Percentiles rank a stretch among this genome's conserved stretches.
phyloP scores from a whole-genome alignment of 2,797 vertebrate species.

The Propithecus deckenii region DNA sequence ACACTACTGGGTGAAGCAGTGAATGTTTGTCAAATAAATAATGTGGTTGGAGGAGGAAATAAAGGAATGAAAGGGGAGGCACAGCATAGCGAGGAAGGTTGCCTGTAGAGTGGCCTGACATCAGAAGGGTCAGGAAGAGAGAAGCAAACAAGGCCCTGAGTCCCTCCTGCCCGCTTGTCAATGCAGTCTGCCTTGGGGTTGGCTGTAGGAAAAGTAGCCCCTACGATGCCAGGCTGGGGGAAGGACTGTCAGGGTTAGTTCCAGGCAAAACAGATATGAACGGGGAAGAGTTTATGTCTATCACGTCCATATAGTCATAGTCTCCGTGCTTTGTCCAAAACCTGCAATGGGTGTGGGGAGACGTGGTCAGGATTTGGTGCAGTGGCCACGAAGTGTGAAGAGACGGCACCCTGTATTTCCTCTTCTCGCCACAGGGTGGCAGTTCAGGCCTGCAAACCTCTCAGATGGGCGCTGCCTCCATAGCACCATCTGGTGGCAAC shows the following conservation, averaged over 20 bases:
- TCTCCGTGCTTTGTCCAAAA: background rate
- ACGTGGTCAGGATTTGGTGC: background rate
- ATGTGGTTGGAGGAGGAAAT: background rate
- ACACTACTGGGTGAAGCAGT: background rate
- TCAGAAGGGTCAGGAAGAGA: background rate
- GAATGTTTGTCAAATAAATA: background rate
- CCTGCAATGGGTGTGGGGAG: background rate
- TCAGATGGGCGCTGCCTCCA: background rate
- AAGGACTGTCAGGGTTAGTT: background rate
- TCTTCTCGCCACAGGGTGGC: conserved; percentile 31
- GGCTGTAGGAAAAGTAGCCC: background rate
- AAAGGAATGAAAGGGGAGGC: background rate
- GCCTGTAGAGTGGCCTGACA: background rate
- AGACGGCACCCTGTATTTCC: background rate
- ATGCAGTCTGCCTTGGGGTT: background rate
- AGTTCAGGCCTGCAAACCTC: conserved; percentile 8
- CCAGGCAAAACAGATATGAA: background rate
- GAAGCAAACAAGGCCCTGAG: background rate
- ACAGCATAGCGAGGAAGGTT: background rate
- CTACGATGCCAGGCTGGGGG: background rate
- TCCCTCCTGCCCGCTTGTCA: background rate
- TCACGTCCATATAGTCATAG: background rate
- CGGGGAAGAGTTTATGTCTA: background rate
- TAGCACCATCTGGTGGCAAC: conserved; percentile 3
- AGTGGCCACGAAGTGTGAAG: background rate